phyloP scores from a whole-genome alignment of 2,797 vertebrate genomes.

The Bovichtus diacanthus region DNA sequence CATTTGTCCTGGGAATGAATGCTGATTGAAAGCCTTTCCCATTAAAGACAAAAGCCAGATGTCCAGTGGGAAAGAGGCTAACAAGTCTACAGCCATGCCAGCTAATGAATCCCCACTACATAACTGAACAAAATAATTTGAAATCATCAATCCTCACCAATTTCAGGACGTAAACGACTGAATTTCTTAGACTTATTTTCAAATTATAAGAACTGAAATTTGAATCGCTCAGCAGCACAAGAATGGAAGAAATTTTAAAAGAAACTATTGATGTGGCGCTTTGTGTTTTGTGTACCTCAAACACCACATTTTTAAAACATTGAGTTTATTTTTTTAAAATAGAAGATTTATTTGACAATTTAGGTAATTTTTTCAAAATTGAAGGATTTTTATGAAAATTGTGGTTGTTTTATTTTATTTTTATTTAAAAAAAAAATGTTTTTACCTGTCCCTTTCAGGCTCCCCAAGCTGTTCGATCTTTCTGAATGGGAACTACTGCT shows the following conservation, averaged over 20 bases:
- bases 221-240: neutral
- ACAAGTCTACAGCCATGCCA: neutral
- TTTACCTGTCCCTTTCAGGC: conserved; percentile 79
- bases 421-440: too few relatives aligned
- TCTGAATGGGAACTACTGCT: conserved; percentile 76
- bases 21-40: too few relatives aligned
- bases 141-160: too few relatives aligned
- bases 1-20: too few relatives aligned
- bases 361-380: too few relatives aligned
- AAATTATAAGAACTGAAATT: neutral
- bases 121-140: too few relatives aligned
- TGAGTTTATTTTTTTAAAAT: too few relatives aligned
- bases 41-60: too few relatives aligned
- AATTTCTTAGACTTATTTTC: neutral
- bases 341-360: too few relatives aligned
- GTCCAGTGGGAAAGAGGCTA: neutral
- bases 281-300: neutral
- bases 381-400: too few relatives aligned
- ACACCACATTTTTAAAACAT: too few relatives aligned
- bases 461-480: conserved; percentile 74
- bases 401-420: too few relatives aligned
- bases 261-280: neutral
- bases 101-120: neutral
- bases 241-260: neutral
- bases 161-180: neutral